A percentile compares a stretch with the other conserved stretches of the same genome.
Evolutionary conservation across 2,113 vertebrate genomes (phyloP).

Genomic region (Ammodytes marinus): DNA sequence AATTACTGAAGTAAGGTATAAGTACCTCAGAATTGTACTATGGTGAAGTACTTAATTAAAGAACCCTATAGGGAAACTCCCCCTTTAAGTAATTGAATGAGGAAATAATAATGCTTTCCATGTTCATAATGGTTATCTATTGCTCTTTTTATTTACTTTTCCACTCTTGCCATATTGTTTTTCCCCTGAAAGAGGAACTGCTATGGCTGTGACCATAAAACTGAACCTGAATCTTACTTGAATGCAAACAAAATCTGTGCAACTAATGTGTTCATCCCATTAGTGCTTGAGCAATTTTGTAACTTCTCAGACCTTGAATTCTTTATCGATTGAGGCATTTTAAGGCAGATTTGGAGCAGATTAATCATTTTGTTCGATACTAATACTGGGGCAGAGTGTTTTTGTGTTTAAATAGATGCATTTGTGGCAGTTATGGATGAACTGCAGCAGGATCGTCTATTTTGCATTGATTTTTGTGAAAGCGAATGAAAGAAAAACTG

Average conservation of each 20-base stretch:
- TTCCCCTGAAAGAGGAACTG: background rate
- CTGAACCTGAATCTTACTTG: constrained; percentile 2
- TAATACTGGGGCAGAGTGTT: constrained; percentile 50
- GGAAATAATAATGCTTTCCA: too few relatives aligned
- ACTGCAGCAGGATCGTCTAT: constrained; percentile 40
- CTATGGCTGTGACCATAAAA: background rate
- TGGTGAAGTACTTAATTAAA: background rate
- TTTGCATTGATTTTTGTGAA: constrained; percentile 63
- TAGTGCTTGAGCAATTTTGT: constrained; percentile 44
- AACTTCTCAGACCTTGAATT: constrained; percentile 36
- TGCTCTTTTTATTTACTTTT: background rate
- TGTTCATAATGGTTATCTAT: background rate
- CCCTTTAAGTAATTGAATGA: too few relatives aligned
- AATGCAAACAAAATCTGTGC: constrained; percentile 9
- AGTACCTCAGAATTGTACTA: background rate
- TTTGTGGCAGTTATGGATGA: constrained; percentile 68
- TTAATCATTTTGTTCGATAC: constrained; percentile 64
- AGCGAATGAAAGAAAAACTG: constrained; percentile 14
- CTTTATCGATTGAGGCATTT: constrained; percentile 56
- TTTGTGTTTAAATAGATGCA: constrained; percentile 67
- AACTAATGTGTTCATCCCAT: constrained; percentile 36
- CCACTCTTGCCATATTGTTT: background rate
- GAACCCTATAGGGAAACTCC: too few relatives aligned
- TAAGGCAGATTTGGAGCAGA: constrained; percentile 56
- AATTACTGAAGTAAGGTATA: background rate